These are phyloP conservation scores for Hiodon alosoides DNA, from an alignment of 2,113 vertebrate species.

Conservation along the genomic window DNA sequence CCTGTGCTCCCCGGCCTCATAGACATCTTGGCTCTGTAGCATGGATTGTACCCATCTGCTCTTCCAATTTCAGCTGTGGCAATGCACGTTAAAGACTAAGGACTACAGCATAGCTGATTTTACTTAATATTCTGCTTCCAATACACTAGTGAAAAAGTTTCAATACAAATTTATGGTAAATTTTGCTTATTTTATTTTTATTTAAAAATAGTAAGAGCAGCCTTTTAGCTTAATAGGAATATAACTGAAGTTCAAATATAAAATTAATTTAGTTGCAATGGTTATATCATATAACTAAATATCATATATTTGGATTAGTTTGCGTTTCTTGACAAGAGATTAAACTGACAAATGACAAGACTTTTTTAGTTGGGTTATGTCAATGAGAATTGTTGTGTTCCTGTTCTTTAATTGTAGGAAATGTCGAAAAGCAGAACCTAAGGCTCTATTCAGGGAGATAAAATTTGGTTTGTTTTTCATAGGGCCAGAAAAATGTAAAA, in stretches of 20 bases:
- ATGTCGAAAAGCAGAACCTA: no score
- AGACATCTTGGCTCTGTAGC: no score
- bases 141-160: background rate
- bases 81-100: background rate
- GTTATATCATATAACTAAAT: background rate
- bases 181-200: conserved; percentile 1
- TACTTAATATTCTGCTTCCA: background rate
- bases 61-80: no score
- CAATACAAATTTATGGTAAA: background rate
- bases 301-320: background rate
- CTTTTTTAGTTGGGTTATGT: no score
- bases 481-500: background rate
- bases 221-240: background rate
- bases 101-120: background rate
- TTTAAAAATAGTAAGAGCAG: background rate
- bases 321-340: background rate
- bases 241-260: background rate
- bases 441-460: no score
- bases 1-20: no score
- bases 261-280: conserved; percentile 14
- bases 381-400: no score
- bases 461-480: no score
- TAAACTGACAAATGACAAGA: no score
- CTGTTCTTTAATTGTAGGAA: no score
- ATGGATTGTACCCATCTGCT: no score